Base-by-base conservation (phyloP, 2,888 invertebrate genomes). In the Brenthis daphne region DNA sequence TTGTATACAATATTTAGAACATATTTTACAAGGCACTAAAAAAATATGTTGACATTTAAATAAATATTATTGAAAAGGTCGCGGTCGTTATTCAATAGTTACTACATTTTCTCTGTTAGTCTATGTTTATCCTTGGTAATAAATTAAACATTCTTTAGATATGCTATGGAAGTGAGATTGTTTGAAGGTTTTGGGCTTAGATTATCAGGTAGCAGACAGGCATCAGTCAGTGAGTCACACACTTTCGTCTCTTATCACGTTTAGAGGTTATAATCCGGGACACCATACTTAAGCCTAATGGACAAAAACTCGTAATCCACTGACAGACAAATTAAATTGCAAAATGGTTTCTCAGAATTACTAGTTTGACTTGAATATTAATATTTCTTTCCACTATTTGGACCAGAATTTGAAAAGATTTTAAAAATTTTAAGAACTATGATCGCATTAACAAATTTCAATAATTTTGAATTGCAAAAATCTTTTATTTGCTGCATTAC, bases 271-370 rank as follows among this genome's bases (percentile, higher is more conserved):
- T 92, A 90, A 90, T 90, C 90, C 90, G 83, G 84, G 80, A 83
- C 83, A 75, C 89, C 91, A 89, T 90, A 91, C 89, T 88, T 85
- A 86, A 86, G 83, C 80, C 85, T 91, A 92, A 92, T 92, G 92
- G 92, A 91, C 91, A 90, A 90, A 91, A 92, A 92, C 85, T 80
- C 77, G 29, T 90, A 91, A 92, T 90, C 91, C 89, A 80, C 77
- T 74, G 80, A 80, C 85, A 84, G 85, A 68, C 51, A 67, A 71
- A 65, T 61, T 61, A 67, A 67, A 70, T 70, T 70, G 72, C 72
- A 68, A 72, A 72, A 70, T 66, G 63, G 50, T 48, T 51, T 54
- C 58, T 33, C 48, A 12, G 16, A 65, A 33, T 47, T 43, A 1
- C 29, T 60, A 63, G 20, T 47, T 63, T 63, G 61, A 56, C 37